Evolutionary conservation across 2,888 invertebrate species (phyloP).

Genomic region (Aethes cnicana): DNA sequence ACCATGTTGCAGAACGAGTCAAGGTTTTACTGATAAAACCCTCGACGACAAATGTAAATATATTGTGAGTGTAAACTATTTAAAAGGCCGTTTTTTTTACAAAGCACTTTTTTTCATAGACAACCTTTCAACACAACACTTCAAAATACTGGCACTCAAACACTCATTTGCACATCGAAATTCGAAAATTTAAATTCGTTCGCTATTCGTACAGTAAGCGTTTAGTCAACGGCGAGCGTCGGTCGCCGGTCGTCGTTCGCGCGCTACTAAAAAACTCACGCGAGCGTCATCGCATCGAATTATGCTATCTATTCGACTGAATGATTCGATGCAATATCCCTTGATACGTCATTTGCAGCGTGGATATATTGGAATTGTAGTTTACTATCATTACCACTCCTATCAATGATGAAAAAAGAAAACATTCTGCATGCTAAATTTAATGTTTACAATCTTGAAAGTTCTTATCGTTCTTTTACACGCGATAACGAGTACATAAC

Average conservation of each 20-base stretch:
- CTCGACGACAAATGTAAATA: conserved; percentile 8
- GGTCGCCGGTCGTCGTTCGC: conserved; percentile 61
- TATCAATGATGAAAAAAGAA: neutral
- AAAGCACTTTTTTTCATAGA: conserved; percentile 26
- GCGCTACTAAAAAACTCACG: conserved; percentile 64
- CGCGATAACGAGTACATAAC: conserved; percentile 16
- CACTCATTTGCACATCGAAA: conserved; percentile 52
- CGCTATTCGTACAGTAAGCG: conserved; percentile 39
- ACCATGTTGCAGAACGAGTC: conserved; percentile 25
- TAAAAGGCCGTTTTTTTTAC: neutral
- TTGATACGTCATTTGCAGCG: conserved; percentile 32
- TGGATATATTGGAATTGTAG: conserved; percentile 1
- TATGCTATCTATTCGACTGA: conserved; percentile 34
- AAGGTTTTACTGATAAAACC: conserved; percentile 25
- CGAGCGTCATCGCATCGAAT: conserved; percentile 58
- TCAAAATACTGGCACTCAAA: conserved; percentile 57
- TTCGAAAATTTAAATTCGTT: conserved; percentile 46
- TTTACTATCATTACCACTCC: neutral
- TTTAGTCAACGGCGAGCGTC: conserved; percentile 58
- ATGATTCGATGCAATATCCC: conserved; percentile 35
- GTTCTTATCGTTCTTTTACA: conserved; percentile 24
- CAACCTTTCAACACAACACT: conserved; percentile 44
- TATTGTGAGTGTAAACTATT: neutral
- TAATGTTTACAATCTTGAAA: neutral
- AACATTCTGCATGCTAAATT: neutral